Conservation (phyloP, 2,888 invertebrate genomes). For the Odontothrips loti region DNA sequence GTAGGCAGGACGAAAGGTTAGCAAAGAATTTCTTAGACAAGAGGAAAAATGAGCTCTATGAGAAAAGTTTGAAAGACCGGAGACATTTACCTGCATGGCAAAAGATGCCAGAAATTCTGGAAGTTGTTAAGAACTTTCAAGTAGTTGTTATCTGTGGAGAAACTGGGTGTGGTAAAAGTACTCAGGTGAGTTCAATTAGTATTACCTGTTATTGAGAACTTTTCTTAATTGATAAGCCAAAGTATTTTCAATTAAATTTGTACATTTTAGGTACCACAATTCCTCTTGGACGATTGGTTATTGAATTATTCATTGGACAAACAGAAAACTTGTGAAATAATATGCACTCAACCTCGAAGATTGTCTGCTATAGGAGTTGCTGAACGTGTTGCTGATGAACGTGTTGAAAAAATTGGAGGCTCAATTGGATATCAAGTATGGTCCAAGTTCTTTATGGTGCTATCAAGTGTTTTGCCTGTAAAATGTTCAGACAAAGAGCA, state of each 20-base stretch:
- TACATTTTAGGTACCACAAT: conserved; percentile 77
- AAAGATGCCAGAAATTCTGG: conserved; percentile 64
- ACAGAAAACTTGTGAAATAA: conserved; percentile 55
- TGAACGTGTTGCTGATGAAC: conserved; percentile 83
- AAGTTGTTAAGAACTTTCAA: conserved; percentile 59
- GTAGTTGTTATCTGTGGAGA: conserved; percentile 73
- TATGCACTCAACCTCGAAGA: conserved; percentile 88
- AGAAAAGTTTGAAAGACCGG: conserved; percentile 60
- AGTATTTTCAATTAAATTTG: not conserved
- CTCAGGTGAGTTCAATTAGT: conserved; percentile 72
- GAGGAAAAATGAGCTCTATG: conserved; percentile 58
- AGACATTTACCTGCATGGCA: conserved; percentile 69
- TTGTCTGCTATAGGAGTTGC: conserved; percentile 90
- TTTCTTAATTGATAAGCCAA: not conserved
- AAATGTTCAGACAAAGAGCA: conserved; percentile 29
- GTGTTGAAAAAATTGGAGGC: conserved; percentile 72
- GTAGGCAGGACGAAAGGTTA: conserved; percentile 59
- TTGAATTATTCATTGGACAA: conserved; percentile 49
- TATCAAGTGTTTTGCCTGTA: conserved; percentile 28
- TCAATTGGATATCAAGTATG: conserved; percentile 69
- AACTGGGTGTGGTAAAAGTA: conserved; percentile 90
- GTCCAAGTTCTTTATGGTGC: conserved; percentile 33
- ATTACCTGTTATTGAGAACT: not conserved
- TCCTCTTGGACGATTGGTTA: conserved; percentile 83
- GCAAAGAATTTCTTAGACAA: conserved; percentile 59